A percentile compares a stretch with the other conserved stretches of the same genome.
These are phyloP conservation scores for Digitonthophagus gazella DNA, from an alignment of 2,888 invertebrate species.

Conservation along the genomic window DNA sequence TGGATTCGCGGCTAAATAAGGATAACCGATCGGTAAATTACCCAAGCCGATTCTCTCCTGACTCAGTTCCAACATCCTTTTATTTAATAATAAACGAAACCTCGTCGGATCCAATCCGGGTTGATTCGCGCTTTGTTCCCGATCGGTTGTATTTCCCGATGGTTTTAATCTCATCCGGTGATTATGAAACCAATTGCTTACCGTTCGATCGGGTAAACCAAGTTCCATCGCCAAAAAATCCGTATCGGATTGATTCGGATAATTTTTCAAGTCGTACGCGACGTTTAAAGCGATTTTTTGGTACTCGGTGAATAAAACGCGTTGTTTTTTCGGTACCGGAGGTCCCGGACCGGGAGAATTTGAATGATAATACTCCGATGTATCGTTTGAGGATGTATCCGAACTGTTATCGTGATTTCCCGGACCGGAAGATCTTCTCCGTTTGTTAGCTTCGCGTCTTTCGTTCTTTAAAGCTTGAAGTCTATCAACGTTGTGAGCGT, in stretches of 20 bases:
- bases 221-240: slow-evolving; percentile 92
- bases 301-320: slow-evolving; percentile 96
- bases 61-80: slow-evolving; percentile 82
- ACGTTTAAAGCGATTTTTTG: slow-evolving; percentile 94
- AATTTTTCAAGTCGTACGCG: slow-evolving; percentile 94
- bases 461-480: slow-evolving; percentile 89
- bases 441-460: slow-evolving; percentile 85
- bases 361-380: slow-evolving; percentile 84
- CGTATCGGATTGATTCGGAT: slow-evolving; percentile 94
- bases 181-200: slow-evolving; percentile 99
- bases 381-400: slow-evolving; percentile 85
- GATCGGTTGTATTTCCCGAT: slow-evolving; percentile 68
- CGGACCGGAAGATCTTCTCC: slow-evolving; percentile 79
- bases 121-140: slow-evolving; percentile 64
- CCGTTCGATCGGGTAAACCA: slow-evolving; percentile 88
- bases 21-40: slow-evolving; percentile 73
- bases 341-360: slow-evolving; percentile 80
- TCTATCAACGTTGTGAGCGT: slow-evolving; percentile 91
- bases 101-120: slow-evolving; percentile 90
- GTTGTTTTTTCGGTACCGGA: slow-evolving; percentile 88
- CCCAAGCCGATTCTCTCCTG: slow-evolving; percentile 80
- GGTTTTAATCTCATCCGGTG: slow-evolving; percentile 97
- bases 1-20: slow-evolving; percentile 74
- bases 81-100: slow-evolving; percentile 84
- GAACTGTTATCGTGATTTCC: slow-evolving; percentile 83